Percentiles rank a stretch among this genome's conserved stretches.
Conservation (phyloP, 1,140 invertebrate genomes). For the Drosophila erecta region DNA sequence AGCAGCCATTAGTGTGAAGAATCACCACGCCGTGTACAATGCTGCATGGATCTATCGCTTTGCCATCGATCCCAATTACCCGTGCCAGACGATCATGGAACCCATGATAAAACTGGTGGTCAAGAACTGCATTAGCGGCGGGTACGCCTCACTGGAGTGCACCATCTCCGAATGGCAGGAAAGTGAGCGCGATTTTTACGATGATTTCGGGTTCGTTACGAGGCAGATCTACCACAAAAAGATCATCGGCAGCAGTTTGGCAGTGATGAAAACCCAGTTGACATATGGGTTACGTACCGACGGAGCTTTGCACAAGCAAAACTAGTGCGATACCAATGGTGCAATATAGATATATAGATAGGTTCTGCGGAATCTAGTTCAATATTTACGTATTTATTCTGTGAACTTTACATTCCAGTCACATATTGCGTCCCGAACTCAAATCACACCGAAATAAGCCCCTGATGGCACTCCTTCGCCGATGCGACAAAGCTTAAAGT, state of each 20-base stretch:
- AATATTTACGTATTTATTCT: conserved; percentile 46
- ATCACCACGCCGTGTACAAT: conserved; percentile 76
- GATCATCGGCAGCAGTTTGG: conserved; percentile 76
- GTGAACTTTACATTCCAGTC: conserved; percentile 32
- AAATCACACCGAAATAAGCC: conserved; percentile 22
- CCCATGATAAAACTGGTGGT: conserved; percentile 67
- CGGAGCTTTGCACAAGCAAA: conserved; percentile 64
- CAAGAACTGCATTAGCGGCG: conserved; percentile 62
- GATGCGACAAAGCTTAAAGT: conserved; percentile 1
- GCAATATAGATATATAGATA: conserved; percentile 38
- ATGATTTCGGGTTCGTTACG: conserved; percentile 72
- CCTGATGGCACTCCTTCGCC: conserved; percentile 4
- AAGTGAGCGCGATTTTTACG: conserved; percentile 74
- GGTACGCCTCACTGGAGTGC: conserved; percentile 72
- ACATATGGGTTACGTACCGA: conserved; percentile 61
- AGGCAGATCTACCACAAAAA: conserved; percentile 83
- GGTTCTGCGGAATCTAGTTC: conserved; percentile 55
- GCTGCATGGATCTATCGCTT: conserved; percentile 82
- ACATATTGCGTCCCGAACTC: conserved; percentile 52
- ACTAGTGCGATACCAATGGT: conserved; percentile 38
- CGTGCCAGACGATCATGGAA: conserved; percentile 74
- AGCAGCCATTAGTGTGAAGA: conserved; percentile 74
- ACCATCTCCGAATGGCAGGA: conserved; percentile 82
- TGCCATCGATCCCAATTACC: conserved; percentile 72
- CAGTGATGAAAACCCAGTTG: conserved; percentile 80